Conservation (phyloP, 2,888 invertebrate genomes). For the Harpalus rufipes region DNA sequence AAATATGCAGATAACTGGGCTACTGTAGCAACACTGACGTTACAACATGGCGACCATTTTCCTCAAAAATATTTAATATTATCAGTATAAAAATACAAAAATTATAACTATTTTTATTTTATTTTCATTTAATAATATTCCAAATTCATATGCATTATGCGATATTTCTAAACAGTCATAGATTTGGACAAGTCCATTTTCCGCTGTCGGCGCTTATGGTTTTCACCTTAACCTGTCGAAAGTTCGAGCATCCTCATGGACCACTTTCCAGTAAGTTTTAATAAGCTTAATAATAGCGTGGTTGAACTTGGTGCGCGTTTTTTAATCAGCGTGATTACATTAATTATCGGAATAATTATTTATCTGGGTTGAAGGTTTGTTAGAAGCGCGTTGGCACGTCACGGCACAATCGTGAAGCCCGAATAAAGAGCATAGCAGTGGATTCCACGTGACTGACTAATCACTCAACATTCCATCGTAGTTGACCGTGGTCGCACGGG, state of each 20-base stretch:
- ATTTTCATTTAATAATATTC: too few species aligned
- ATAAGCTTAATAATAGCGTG: slow-evolving; percentile 61
- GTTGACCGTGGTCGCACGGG: slow-evolving; percentile 39
- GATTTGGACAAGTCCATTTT: too few species aligned
- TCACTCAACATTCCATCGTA: slow-evolving; percentile 59
- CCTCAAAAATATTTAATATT: too few species aligned
- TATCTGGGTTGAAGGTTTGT: slow-evolving; percentile 43
- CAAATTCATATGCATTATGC: too few species aligned
- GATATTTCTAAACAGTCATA: too few species aligned
- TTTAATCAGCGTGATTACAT: slow-evolving; percentile 65
- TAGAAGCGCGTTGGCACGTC: slow-evolving; percentile 34
- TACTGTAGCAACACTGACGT: too few species aligned
- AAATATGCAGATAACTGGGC: too few species aligned
- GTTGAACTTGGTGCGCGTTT: slow-evolving; percentile 61
- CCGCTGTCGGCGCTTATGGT: background rate
- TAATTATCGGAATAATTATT: slow-evolving; percentile 66
- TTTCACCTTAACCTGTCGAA: background rate
- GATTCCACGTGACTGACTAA: slow-evolving; percentile 63
- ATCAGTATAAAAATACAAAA: too few species aligned
- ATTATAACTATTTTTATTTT: too few species aligned
- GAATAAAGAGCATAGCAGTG: slow-evolving; percentile 31
- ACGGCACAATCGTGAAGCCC: slow-evolving; percentile 30
- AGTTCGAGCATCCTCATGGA: slow-evolving; percentile 26
- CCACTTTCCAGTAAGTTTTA: slow-evolving; percentile 45
- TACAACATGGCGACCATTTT: too few species aligned